Base-by-base conservation (phyloP, 2,113 vertebrate genomes). In the Paratilapia polleni region DNA sequence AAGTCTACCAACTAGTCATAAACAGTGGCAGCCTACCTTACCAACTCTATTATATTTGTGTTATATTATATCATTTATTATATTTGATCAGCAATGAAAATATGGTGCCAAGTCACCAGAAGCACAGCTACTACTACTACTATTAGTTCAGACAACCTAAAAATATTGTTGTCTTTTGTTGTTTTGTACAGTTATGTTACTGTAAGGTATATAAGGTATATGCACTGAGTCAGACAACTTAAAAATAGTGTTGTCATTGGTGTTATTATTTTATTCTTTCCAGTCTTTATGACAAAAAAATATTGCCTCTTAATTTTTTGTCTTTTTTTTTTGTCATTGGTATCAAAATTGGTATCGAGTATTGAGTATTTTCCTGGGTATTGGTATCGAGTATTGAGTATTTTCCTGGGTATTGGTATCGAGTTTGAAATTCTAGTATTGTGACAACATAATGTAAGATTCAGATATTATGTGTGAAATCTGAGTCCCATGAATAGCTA, bases 171-270 rank as follows among this genome's bases (percentile, higher is more conserved):
- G n/a, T 43, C 13, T 4, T 43, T 43, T 43, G 12, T 43, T 43
- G 63, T 66, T 66, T 66, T 66, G 63, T n/a, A 17, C 36, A 66
- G 63, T 66, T 66, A 64, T 64, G 36, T 64, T 41, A 64, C 62
- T 41, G 36, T 41, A 64, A 64, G 22, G 20, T 64, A 64, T n/a
- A 15, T 64, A 64, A 24, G 62, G 9, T 9, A 10, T 38, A 31
- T 31, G 3, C 28, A 31, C 4, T 31, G 9, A 38, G 36, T 38
- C 8, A 10, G 8, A 38, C 36, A 66, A 36, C 4, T 41, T 41
- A 12, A 41, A 68, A 68, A 47, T 38, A 26, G 24, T 68, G 41
- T 68, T 68, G 41, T 68, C 38, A 47, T 11, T 68, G 14, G 9
- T 38, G 17, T 68, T 47, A 47, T 68, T 66, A 47, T 68, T 4